These are phyloP conservation scores for Tolmerus cingulatus DNA, from an alignment of 2,888 invertebrate genomes.

Conservation along the genomic window DNA sequence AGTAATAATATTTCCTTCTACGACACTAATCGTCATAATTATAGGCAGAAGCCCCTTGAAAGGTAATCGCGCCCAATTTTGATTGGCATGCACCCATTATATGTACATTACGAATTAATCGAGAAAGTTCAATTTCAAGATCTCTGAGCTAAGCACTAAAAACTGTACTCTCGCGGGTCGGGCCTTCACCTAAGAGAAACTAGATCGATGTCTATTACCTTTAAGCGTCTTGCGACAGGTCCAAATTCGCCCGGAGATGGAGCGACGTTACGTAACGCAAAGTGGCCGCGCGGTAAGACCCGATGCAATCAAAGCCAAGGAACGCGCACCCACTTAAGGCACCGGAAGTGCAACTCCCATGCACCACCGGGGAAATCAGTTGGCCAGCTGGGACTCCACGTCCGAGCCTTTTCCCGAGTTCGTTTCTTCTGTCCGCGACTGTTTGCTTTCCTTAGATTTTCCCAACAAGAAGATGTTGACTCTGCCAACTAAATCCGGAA, in stretches of 20 bases:
- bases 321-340: background rate
- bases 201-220: slow-evolving; percentile 61
- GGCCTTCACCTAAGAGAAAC: background rate
- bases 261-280: background rate
- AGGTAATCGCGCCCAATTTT: background rate
- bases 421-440: background rate
- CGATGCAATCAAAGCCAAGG: too few relatives aligned
- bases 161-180: background rate
- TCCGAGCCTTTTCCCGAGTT: background rate
- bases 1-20: background rate
- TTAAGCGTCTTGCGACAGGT: slow-evolving; percentile 53
- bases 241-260: background rate
- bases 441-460: background rate
- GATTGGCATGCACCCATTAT: background rate
- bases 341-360: background rate
- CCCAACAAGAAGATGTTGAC: background rate
- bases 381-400: background rate
- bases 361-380: background rate
- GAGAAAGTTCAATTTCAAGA: slow-evolving; percentile 5
- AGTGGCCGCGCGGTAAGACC: background rate
- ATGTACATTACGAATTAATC: background rate
- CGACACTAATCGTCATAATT: background rate
- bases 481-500: background rate
- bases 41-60: background rate
- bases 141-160: background rate